Evolutionary conservation across 2,113 vertebrate species (phyloP), one percentile per base, ranked within the genome.

Genomic region (Siphamia tubifer): DNA sequence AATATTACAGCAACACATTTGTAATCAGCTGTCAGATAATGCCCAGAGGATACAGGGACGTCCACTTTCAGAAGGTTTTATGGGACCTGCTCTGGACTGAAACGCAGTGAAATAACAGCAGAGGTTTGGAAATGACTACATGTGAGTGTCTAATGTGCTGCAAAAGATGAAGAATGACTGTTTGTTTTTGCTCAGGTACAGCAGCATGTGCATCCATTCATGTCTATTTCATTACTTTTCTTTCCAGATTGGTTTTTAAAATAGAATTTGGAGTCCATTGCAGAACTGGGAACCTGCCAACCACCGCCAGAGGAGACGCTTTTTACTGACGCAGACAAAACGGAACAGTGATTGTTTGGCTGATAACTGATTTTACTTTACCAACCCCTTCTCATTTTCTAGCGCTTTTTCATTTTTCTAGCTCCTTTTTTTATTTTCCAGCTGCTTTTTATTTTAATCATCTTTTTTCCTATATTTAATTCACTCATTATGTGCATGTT

Each of bases 221-320:
- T 0, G n/a, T 27, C 61, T 16, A 54, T 60, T 83, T 72, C 69
- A 84, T 87, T 77, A 67, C 58, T 81, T 70, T 65, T 53, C 55
- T 48, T 25, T 58, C 48, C 20, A 54, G 76, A 82, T 70, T 72
- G 66, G 20, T 63, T 74, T 79, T 80, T 45, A 65, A 40, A 82
- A 72, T 17, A 62, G 32, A 53, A 68, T 10, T 39, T 30, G 49
- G 36, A 45, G 44, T 54, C 57, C 57, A 48, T 54, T 58, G 71
- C 68, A 48, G 85, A 79, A 79, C 79, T 81, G 74, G 79, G 79
- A 67, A 77, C 61, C 60, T 83, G 74, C 77, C 82, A 83, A 58
- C 79, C 61, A 64, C 39, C 1, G 4, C 42, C 52, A 55, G 54
- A 77, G 72, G 34, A 36, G 53, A 77, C 58, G 72, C 62, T 79